A percentile compares a stretch with the other conserved stretches of the same genome.
Conservation (phyloP, 2,888 invertebrate genomes). For the Onthophagus sagittarius region DNA sequence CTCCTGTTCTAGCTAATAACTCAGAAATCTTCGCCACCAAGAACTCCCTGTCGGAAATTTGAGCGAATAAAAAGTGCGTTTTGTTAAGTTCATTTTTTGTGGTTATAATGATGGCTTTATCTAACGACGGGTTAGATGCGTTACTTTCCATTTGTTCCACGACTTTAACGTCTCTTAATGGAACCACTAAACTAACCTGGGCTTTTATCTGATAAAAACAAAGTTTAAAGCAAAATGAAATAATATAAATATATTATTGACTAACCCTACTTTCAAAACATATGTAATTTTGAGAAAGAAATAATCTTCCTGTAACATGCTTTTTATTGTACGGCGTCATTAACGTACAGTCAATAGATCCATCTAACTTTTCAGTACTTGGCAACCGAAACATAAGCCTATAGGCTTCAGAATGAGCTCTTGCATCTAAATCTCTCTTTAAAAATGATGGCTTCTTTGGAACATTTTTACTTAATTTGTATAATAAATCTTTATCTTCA, state of each 20-base stretch:
- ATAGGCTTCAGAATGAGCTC: conserved; percentile 90
- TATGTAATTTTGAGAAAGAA: conserved; percentile 89
- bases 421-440: conserved; percentile 91
- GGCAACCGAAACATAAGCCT: conserved; percentile 82
- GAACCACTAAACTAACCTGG: conserved; percentile 84
- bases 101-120: conserved; percentile 76
- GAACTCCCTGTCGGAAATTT: conserved; percentile 84
- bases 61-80: conserved; percentile 83
- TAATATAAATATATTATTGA: conserved; percentile 28
- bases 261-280: conserved; percentile 93
- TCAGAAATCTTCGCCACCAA: conserved; percentile 87
- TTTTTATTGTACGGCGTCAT: conserved; percentile 95
- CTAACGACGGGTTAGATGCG: conserved; percentile 56
- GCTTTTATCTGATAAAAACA: conserved; percentile 61
- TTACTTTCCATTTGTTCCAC: conserved; percentile 75
- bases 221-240: background rate
- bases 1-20: conserved; percentile 66
- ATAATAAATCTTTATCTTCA: conserved; percentile 80
- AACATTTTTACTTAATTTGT: conserved; percentile 81
- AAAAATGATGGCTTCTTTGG: conserved; percentile 88
- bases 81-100: conserved; percentile 72
- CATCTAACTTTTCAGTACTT: conserved; percentile 87
- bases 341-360: conserved; percentile 84
- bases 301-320: conserved; percentile 83
- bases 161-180: conserved; percentile 72